Conservation (phyloP, 2,113 vertebrate genomes). For the Meriones unguiculatus region DNA sequence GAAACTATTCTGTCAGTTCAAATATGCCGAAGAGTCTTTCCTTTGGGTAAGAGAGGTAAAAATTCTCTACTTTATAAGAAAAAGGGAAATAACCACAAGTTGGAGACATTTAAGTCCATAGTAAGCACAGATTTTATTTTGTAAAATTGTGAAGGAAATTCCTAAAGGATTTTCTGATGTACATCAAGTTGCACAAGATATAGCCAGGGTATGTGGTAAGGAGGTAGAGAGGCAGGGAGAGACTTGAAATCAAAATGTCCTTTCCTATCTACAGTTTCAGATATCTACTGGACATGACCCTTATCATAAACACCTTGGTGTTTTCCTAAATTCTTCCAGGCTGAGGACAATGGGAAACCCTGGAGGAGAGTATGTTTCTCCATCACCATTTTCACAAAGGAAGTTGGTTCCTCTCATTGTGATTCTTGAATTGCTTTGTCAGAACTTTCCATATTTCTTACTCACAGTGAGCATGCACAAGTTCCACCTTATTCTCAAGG, state of each 20-base stretch:
- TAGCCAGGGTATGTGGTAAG: neutral
- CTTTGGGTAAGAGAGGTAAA: neutral
- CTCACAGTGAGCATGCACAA: neutral
- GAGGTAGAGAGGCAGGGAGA: rapidly evolving
- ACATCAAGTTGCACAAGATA: neutral
- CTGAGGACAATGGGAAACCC: neutral
- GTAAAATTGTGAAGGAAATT: neutral
- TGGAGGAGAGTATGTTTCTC: neutral
- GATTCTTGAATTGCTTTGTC: neutral
- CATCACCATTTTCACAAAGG: neutral
- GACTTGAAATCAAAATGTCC: neutral
- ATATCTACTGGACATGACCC: neutral
- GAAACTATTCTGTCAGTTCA: neutral
- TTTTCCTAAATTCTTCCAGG: neutral
- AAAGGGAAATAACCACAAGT: neutral
- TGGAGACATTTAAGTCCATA: neutral
- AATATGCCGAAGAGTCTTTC: neutral
- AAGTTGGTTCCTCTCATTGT: neutral
- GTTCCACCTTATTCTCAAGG: neutral
- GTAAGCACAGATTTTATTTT: neutral
- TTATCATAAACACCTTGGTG: neutral
- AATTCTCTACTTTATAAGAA: neutral
- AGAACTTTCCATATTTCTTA: neutral
- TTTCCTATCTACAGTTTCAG: neutral
- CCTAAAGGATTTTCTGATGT: neutral